A percentile compares a stretch with the other conserved stretches of the same genome.
phyloP scores from a whole-genome alignment of 2,113 vertebrate species.

The Agapornis roseicollis region DNA sequence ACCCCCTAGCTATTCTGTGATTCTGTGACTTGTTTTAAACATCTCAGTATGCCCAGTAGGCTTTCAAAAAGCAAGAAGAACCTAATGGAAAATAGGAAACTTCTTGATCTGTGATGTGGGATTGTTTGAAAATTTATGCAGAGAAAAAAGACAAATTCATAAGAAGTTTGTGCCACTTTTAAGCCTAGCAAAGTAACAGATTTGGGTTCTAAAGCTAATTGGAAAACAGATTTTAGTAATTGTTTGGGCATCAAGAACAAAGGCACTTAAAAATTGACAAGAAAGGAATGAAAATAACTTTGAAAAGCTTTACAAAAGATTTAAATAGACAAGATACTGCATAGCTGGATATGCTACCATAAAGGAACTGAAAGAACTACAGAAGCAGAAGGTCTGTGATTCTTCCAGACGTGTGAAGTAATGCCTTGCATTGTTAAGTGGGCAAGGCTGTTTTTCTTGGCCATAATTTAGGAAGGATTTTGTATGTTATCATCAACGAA shows the following conservation, averaged over 20 bases:
- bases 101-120: not conserved
- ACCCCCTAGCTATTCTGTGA: no score
- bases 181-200: not conserved
- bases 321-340: not conserved
- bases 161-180: not conserved
- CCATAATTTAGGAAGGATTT: conserved; percentile 11
- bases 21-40: not conserved
- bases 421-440: conserved; percentile 19
- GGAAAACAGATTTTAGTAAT: conserved; percentile 1
- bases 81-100: not conserved
- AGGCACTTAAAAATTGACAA: not conserved
- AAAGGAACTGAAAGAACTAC: not conserved
- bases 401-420: not conserved
- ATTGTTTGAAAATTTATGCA: not conserved
- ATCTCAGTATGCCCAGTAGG: not conserved
- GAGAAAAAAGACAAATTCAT: not conserved
- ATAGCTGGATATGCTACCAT: not conserved
- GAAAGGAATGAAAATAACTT: not conserved
- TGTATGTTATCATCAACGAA: not conserved
- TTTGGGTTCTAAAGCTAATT: conserved; percentile 9
- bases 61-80: not conserved
- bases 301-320: not conserved
- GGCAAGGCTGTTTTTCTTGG: conserved; percentile 43
- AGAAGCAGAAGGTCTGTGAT: not conserved
- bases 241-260: not conserved